Base-by-base conservation (phyloP, 64 coral and sea anemone genomes). In the Cladopsammia gracilis region DNA sequence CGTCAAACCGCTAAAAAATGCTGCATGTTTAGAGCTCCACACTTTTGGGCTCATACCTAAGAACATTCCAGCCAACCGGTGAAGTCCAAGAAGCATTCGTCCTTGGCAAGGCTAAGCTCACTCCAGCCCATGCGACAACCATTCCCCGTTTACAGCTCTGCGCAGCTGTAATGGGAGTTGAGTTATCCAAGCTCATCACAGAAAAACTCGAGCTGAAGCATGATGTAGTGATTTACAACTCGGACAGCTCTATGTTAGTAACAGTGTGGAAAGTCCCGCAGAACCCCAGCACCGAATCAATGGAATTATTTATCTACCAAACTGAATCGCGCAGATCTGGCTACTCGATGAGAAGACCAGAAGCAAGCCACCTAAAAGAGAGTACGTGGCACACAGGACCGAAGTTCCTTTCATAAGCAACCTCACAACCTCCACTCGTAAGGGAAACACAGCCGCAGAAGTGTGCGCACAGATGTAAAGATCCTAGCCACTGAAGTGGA, bases 341-440 rank as follows among this genome's bases (percentile, higher is more conserved):
- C 89, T 16, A 73, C 65, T 6, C 64, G 89, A 70, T 71, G 25
- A 56, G 64, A n/a, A n/a, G n/a, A n/a, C n/a, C 83, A 8, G 24
- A 70, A n/a, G 50, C 89, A 45, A 53, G 20, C 5, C 43, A 83
- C 1, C 44, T 91, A 16, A 62, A 75, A 47, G 52, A 92, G 9
- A 92, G 68, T 49, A 70, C 47, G 34, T 92, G 79, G 90, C 90
- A 61, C 58, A 85, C 25, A 13, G 70, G 90, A 3, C 79, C 79
- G 1, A 84, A 62, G 81, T 86, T 85, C 19, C 78, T 84, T 13
- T 62, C 54, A 76, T n/a, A 2, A 91, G 76, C n/a, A 24, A 78
- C 48, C 48, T 54, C 11, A 15, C 76, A 20, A 19, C 47, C 60
- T 12, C 25, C 24, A 23, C 58, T 19, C 87, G 13, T 50, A 64